Percentiles rank a stretch among this genome's conserved stretches.
phyloP scores from a whole-genome alignment of 2,797 vertebrate genomes.

The Momotus momota region DNA sequence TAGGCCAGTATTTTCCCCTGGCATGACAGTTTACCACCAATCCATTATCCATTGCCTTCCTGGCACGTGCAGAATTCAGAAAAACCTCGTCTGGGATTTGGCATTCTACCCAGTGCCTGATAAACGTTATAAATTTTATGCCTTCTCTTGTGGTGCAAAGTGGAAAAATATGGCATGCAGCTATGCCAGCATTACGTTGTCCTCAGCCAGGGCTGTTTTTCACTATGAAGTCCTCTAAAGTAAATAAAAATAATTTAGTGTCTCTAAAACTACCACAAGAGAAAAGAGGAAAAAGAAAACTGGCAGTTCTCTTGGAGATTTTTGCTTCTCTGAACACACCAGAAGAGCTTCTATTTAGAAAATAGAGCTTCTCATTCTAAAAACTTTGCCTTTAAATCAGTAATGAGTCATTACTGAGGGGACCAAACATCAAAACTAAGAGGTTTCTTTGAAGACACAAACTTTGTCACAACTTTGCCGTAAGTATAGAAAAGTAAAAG shows the following conservation, averaged over 20 bases:
- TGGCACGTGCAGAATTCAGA: slow-evolving; percentile 14
- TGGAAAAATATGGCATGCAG: slow-evolving; percentile 5
- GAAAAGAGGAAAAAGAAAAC: background rate
- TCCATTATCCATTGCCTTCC: slow-evolving; percentile 47
- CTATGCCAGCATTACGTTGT: background rate
- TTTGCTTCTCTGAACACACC: background rate
- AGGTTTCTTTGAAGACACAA: background rate
- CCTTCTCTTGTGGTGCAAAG: slow-evolving; percentile 7
- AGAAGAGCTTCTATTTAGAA: background rate
- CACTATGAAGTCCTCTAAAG: background rate
- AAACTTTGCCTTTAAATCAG: background rate
- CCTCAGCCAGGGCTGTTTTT: background rate
- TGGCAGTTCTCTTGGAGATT: background rate
- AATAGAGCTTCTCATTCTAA: background rate
- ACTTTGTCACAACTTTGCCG: background rate
- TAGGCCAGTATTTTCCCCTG: slow-evolving; percentile 15
- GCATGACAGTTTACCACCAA: slow-evolving; percentile 5
- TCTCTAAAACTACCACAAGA: background rate
- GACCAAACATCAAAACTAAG: background rate
- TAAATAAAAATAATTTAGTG: background rate
- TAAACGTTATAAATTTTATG: slow-evolving; percentile 17
- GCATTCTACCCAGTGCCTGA: background rate
- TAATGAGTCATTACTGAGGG: background rate
- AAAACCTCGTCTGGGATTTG: slow-evolving; percentile 18
- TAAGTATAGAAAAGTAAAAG: background rate